phyloP scores from a whole-genome alignment of 2,888 invertebrate species.

The Cepaea hortensis region DNA sequence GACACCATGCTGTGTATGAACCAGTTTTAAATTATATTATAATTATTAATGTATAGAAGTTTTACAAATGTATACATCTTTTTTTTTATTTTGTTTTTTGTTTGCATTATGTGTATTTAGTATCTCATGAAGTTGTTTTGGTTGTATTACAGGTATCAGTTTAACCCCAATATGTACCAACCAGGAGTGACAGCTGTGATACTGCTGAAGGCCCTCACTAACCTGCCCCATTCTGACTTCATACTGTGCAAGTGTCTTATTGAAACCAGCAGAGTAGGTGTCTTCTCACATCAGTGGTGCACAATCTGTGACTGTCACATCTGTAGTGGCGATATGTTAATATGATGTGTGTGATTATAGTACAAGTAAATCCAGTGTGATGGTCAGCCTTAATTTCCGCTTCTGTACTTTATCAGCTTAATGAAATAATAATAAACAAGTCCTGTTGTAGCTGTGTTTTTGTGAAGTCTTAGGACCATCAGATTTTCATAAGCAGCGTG shows the following conservation, averaged over 20 bases:
- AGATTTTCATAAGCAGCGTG: too few species aligned
- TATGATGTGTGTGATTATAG: too few species aligned
- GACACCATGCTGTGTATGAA: too few species aligned
- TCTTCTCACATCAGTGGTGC: background rate
- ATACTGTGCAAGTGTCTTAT: slow-evolving; percentile 97
- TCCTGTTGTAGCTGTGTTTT: too few species aligned
- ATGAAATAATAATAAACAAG: too few species aligned
- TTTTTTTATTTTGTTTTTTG: background rate
- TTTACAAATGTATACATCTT: background rate
- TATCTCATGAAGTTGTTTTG: background rate
- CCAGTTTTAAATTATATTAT: too few species aligned
- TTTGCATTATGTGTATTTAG: background rate
- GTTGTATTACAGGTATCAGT: slow-evolving; percentile 83
- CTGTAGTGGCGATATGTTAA: too few species aligned
- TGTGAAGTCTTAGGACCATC: too few species aligned
- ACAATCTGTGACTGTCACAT: background rate
- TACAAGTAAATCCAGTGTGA: too few species aligned
- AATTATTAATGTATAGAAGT: too few species aligned
- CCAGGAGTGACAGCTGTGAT: slow-evolving; percentile 87
- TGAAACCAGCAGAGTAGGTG: slow-evolving; percentile 81
- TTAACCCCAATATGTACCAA: slow-evolving; percentile 92
- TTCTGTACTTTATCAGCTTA: too few species aligned
- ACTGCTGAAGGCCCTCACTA: slow-evolving; percentile 94
- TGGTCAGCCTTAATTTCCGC: too few species aligned
- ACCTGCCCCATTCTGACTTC: slow-evolving; percentile 97